These are phyloP conservation scores for Aepyceros melampus DNA, from an alignment of 2,113 vertebrate species.

Conservation along the genomic window DNA sequence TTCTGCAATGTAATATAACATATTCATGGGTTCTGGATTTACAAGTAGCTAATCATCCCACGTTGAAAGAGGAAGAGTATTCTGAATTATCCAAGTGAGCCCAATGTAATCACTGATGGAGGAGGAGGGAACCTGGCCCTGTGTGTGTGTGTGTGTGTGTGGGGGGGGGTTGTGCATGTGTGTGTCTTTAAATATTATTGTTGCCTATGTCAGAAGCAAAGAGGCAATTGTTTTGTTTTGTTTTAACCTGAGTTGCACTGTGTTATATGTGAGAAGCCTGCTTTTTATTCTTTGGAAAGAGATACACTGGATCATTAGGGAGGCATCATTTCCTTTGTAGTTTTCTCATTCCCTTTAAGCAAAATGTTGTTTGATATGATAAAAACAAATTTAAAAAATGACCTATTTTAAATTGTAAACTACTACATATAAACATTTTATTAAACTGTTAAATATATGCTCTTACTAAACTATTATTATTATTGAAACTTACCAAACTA, in stretches of 20 bases:
- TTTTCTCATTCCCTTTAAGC: constrained; percentile 3
- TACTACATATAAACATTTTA: not conserved
- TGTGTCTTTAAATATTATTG: not conserved
- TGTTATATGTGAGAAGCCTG: not conserved
- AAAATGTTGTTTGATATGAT: not conserved
- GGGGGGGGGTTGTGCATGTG: not conserved
- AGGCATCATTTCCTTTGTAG: not conserved
- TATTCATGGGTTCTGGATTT: not conserved
- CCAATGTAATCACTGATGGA: not conserved
- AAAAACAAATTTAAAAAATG: not conserved
- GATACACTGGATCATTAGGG: not conserved
- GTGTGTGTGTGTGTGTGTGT: not conserved
- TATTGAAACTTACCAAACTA: not conserved
- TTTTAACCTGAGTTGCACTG: not conserved
- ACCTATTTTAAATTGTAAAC: not conserved
- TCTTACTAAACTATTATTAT: not conserved
- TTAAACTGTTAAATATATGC: not conserved
- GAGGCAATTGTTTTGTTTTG: not conserved
- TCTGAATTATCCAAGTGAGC: not conserved
- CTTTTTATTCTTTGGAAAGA: not conserved
- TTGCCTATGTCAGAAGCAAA: not conserved
- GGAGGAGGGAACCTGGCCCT: not conserved
- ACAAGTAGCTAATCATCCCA: not conserved
- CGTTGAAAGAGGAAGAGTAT: not conserved
- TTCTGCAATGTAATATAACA: not conserved